A percentile compares a stretch with the other conserved stretches of the same genome.
phyloP scores from a whole-genome alignment of 2,797 vertebrate species.

The Pteronotus mesoamericanus region DNA sequence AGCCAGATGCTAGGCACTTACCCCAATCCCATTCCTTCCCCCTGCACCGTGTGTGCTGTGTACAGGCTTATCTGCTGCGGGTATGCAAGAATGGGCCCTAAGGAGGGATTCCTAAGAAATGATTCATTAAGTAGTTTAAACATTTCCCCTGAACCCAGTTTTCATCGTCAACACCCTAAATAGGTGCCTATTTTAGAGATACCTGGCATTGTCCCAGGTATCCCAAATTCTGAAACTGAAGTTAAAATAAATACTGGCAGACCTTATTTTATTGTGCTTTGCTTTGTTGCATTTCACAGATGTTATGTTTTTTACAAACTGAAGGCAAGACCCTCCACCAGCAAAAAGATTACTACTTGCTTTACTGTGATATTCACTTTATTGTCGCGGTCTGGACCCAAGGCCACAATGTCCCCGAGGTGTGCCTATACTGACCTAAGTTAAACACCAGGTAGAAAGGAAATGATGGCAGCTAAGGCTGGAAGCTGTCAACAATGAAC shows the following conservation, averaged over 20 bases:
- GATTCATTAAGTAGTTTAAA: not conserved
- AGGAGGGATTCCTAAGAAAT: not conserved
- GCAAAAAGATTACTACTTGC: not conserved
- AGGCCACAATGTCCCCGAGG: not conserved
- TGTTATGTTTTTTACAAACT: not conserved
- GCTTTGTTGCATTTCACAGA: not conserved
- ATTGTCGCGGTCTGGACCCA: not conserved
- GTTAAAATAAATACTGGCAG: not conserved
- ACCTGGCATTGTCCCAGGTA: not conserved
- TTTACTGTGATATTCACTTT: not conserved
- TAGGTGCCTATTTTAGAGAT: not conserved
- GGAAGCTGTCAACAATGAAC: not conserved
- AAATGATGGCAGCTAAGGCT: not conserved
- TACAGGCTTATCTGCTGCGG: not conserved
- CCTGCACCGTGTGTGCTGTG: not conserved
- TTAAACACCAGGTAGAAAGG: not conserved
- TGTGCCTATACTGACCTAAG: not conserved
- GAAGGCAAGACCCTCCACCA: not conserved
- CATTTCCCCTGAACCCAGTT: not conserved
- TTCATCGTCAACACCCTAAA: not conserved
- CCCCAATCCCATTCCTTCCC: not conserved
- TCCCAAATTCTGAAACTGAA: not conserved
- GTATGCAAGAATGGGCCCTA: not conserved
- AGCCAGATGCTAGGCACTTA: not conserved
- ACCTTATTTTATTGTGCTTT: not conserved